Base-by-base conservation (phyloP, 1,140 invertebrate species). In the Sinella curviseta region DNA sequence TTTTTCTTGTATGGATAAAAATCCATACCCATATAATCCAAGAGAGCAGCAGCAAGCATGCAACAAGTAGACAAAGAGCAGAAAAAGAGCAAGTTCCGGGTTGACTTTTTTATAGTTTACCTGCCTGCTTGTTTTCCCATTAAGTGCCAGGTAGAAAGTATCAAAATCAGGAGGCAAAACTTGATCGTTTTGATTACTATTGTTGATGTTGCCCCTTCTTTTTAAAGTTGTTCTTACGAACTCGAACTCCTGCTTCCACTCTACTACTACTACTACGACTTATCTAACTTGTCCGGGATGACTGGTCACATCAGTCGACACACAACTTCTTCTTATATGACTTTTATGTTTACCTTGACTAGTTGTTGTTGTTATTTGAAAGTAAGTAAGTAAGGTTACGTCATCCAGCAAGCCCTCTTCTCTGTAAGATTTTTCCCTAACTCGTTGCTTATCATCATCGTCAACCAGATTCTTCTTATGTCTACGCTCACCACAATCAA, bases 311-410 rank as follows among this genome's bases (percentile, higher is more conserved):
- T n/a, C n/a, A n/a, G n/a, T n/a, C n/a, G n/a, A n/a, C n/a, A n/a
- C n/a, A n/a, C n/a, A n/a, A n/a, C n/a, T n/a, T n/a, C n/a, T n/a
- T n/a, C n/a, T n/a, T n/a, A n/a, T n/a, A n/a, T n/a, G 39, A 12
- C 4, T n/a, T 33, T 70, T 30, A 70, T 31, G 65, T 30, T 70
- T 70, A 70, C 65, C 57, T 65, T 65, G 57, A 65, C 57, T 65
- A n/a, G 57, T n/a, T 65, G 14, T 17, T 26, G 24, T 14, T 26
- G 57, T 17, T 16, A n/a, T 65, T 20, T n/a, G n/a, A n/a, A 48
- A 48, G 20, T 20, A 60, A 17, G 65, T 70, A 17, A n/a, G n/a
- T n/a, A 17, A 24, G 65, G 31, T 70, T 70, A 70, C 65, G 65
- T 70, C 65, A 70, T 30, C 55, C 55, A 60, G 55, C 24, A 26